Evolutionary conservation across 2,888 invertebrate species (phyloP).

Genomic region (Alloplasta piceator): DNA sequence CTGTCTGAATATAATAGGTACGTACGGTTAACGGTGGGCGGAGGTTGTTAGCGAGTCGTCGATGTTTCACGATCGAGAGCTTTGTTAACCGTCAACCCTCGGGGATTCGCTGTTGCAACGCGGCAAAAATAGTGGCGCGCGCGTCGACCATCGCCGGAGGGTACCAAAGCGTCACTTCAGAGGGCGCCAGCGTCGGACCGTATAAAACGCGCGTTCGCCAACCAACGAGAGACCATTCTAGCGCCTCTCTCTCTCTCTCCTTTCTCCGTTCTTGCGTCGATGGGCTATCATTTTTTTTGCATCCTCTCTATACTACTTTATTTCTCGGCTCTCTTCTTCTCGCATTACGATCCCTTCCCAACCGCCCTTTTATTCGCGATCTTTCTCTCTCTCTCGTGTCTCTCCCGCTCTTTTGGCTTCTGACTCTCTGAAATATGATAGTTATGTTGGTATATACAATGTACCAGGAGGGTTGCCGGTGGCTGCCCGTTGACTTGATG

Average conservation of each 20-base stretch:
- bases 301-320: constrained; percentile 24
- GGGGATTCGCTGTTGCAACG: constrained; percentile 39
- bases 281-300: constrained; percentile 31
- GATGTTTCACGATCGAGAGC: constrained; percentile 72
- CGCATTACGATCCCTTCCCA: constrained; percentile 52
- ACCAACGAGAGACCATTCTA: constrained; percentile 71
- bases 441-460: constrained; percentile 56
- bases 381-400: constrained; percentile 39
- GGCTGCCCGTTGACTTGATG: constrained; percentile 70
- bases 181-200: constrained; percentile 71
- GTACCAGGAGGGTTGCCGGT: constrained; percentile 64
- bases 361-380: constrained; percentile 62
- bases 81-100: constrained; percentile 76
- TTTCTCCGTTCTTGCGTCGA: constrained; percentile 48
- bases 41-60: constrained; percentile 80
- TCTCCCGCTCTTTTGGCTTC: constrained; percentile 39
- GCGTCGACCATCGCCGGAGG: constrained; percentile 67
- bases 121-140: constrained; percentile 53
- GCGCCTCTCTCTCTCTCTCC: constrained; percentile 48
- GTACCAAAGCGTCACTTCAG: constrained; percentile 69
- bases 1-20: constrained; percentile 48
- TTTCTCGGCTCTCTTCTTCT: constrained; percentile 63
- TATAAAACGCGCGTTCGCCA: constrained; percentile 79
- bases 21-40: constrained; percentile 62
- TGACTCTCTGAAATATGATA: constrained; percentile 80